Evolutionary conservation across 2,888 invertebrate genomes (phyloP).

Genomic region (Pachliopta kotzebuea): DNA sequence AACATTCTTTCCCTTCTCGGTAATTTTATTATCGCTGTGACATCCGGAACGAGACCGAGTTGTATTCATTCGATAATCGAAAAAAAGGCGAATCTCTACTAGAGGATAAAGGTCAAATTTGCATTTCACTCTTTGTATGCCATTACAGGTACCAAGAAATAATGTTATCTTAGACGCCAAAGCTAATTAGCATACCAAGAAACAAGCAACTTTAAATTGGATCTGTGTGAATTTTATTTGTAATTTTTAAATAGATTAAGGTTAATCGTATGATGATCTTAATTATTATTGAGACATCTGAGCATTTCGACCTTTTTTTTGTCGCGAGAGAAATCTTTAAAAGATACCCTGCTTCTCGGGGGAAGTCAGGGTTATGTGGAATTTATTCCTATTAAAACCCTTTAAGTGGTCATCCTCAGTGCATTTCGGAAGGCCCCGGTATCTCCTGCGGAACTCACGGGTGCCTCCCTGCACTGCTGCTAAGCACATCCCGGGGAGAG

Average conservation of each 20-base stretch:
- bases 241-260: background rate
- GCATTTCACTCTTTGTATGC: background rate
- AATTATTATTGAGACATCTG: background rate
- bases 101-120: constrained; percentile 13
- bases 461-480: too few species aligned
- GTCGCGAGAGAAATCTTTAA: too few species aligned
- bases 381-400: too few species aligned
- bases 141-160: constrained; percentile 1
- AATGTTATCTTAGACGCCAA: constrained; percentile 4
- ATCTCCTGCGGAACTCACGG: too few species aligned
- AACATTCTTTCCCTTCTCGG: constrained; percentile 34
- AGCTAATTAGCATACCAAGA: background rate
- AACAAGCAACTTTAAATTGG: background rate
- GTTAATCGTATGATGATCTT: background rate
- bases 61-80: background rate
- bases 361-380: too few species aligned
- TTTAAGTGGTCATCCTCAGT: too few species aligned
- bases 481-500: too few species aligned
- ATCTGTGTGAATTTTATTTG: background rate
- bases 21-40: constrained; percentile 36
- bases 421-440: too few species aligned
- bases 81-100: constrained; percentile 1
- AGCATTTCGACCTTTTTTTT: too few species aligned
- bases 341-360: too few species aligned
- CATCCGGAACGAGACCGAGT: constrained; percentile 33